Base-by-base conservation (phyloP, 2,888 invertebrate genomes). In the Agapostemon virescens region DNA sequence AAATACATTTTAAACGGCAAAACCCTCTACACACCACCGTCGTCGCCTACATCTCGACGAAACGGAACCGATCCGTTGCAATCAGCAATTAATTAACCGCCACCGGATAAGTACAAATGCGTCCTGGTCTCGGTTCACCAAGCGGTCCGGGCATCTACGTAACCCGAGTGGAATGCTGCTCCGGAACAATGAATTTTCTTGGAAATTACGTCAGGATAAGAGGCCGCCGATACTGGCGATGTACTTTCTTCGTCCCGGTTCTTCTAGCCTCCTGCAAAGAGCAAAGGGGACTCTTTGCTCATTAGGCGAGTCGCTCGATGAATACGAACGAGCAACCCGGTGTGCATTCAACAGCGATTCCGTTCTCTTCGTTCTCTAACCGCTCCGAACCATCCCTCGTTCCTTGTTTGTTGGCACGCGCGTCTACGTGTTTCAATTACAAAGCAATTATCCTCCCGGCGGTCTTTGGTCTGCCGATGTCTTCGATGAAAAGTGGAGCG, bases 381-480 rank as follows among this genome's bases (percentile, higher is more conserved):
- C 73, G 72, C 45, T 52, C 52, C 49, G 74, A 77, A 70, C 42
- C 69, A 52, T 38, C 58, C 61, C 52, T 49, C 49, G 42, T 30
- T 58, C 71, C 83, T 78, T 71, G 74, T 81, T 74, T 63, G 55
- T 63, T 63, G 73, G 72, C 81, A 83, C 81, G 83, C 72, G 81
- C 81, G 61, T 77, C 77, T 81, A 81, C 77, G 84, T 79, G 79
- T 81, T 84, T 77, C 84, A 84, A 81, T 84, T 83, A 84, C 84
- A 58, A 70, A 84, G 69, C 72, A 84, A 84, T 84, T 84, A 83
- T 77, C 73, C 63, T 23, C 63, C 42, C 23, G 40, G 40, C 66
- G 52, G 75, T 70, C 67, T 36, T 33, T 76, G 36, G 66, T 52
- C 70, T 33, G 30, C 17, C n/a, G 17, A 52, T 36, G 36, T 33